Conservation (phyloP, 2,113 vertebrate genomes). For the Puntigrus tetrazona region DNA sequence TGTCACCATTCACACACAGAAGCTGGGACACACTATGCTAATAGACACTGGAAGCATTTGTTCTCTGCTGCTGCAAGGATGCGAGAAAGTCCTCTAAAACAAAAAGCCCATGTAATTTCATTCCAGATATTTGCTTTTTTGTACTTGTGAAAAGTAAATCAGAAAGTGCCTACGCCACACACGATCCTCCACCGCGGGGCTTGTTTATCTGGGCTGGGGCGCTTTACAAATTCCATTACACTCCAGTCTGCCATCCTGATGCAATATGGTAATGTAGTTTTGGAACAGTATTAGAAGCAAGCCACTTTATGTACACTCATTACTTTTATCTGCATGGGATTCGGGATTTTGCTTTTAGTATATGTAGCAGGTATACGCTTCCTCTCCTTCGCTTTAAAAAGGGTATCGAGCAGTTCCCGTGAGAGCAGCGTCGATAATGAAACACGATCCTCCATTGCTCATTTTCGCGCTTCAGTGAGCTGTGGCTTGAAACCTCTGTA, state of each 20-base stretch:
- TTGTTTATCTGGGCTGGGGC: conserved; percentile 53
- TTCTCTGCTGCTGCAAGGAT: background rate
- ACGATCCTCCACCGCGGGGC: conserved; percentile 34
- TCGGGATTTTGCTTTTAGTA: conserved; percentile 23
- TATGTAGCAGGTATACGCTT: conserved; percentile 10
- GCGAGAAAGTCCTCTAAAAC: background rate
- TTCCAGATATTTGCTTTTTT: conserved; percentile 29
- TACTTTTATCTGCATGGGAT: conserved; percentile 3
- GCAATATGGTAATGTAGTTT: conserved; percentile 52
- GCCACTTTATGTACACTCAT: background rate
- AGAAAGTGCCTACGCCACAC: conserved; percentile 21
- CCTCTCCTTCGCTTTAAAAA: conserved; percentile 26
- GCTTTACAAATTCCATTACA: conserved; percentile 54
- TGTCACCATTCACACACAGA: conserved; percentile 30
- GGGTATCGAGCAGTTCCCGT: conserved; percentile 39
- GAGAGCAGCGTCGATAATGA: conserved; percentile 29
- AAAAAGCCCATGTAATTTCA: conserved; percentile 37
- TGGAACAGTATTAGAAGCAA: conserved; percentile 34
- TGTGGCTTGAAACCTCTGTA: conserved; percentile 23
- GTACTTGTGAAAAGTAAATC: conserved; percentile 23
- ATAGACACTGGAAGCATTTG: background rate
- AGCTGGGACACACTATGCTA: conserved; percentile 21
- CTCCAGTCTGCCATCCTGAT: conserved; percentile 39
- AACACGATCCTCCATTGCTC: conserved; percentile 35
- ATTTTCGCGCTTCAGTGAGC: background rate